Conservation (phyloP, 2,797 vertebrate genomes). For the Limosa lapponica region DNA sequence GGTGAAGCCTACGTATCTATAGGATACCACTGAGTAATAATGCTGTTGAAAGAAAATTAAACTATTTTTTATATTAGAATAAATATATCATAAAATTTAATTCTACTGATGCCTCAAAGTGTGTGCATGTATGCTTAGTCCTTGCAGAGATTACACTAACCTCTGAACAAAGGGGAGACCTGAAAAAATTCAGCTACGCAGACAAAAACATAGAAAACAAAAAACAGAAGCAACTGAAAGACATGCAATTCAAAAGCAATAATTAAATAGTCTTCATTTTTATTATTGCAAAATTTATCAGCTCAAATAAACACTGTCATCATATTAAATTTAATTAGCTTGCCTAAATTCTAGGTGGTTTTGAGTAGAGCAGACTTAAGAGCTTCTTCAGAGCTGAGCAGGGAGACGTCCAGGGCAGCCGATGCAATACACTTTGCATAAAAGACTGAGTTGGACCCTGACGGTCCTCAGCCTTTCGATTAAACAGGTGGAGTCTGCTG, state of each 20-base stretch:
- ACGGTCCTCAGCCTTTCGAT: not conserved
- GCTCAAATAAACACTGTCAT: not conserved
- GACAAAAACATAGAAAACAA: not conserved
- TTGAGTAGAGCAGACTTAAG: not conserved
- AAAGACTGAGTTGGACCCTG: not conserved
- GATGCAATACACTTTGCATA: not conserved
- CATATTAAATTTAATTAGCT: not conserved
- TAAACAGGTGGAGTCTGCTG: not conserved
- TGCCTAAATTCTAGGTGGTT: not conserved
- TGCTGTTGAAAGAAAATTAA: not conserved
- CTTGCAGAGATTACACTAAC: not conserved
- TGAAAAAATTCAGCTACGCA: not conserved
- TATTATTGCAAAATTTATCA: not conserved
- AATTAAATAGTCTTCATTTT: not conserved
- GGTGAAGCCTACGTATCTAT: not conserved
- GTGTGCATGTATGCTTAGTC: not conserved
- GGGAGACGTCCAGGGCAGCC: not conserved
- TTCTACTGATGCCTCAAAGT: not conserved
- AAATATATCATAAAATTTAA: not conserved
- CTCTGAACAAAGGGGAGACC: not conserved
- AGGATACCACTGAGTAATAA: not conserved
- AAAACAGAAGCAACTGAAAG: not conserved
- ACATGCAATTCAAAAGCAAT: not conserved
- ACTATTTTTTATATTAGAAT: not conserved
- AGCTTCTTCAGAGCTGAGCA: not conserved